phyloP scores from a whole-genome alignment of 2,888 invertebrate species.

The Agrochola circellaris region DNA sequence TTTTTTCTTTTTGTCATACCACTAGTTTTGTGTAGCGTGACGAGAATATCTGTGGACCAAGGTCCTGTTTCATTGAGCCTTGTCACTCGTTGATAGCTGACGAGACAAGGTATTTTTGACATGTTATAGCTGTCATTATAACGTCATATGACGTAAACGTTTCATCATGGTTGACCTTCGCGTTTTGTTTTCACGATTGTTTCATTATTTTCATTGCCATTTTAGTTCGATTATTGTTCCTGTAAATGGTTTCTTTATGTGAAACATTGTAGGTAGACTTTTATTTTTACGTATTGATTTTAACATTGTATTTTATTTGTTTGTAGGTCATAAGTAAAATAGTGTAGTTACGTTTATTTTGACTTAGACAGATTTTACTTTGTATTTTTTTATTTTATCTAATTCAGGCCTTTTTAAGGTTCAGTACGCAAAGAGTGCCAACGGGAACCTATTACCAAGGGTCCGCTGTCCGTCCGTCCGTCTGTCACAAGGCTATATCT shows the following conservation, averaged over 20 bases:
- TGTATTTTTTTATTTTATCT: background rate
- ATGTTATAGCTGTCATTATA: constrained; percentile 44
- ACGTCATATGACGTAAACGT: constrained; percentile 53
- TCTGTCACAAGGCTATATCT: background rate
- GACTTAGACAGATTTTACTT: background rate
- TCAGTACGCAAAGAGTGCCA: no score
- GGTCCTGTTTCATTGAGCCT: constrained; percentile 30
- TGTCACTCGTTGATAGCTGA: constrained; percentile 41
- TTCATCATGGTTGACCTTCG: constrained; percentile 45
- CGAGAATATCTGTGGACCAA: constrained; percentile 49
- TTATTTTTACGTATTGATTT: constrained; percentile 15
- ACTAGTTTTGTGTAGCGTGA: constrained; percentile 42
- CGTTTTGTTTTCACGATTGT: constrained; percentile 50
- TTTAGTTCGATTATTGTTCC: constrained; percentile 56
- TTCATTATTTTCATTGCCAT: constrained; percentile 48
- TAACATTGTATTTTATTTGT: constrained; percentile 8
- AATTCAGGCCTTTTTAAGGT: no score
- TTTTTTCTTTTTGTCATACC: constrained; percentile 60
- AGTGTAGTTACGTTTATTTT: constrained; percentile 40
- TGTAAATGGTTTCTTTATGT: constrained; percentile 45
- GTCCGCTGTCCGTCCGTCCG: no score
- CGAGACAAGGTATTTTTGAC: constrained; percentile 54
- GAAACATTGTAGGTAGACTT: constrained; percentile 34
- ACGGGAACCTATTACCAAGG: no score
- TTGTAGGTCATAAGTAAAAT: constrained; percentile 16